phyloP scores from a whole-genome alignment of 2,113 vertebrate species.

The Paradisaea rubra region DNA sequence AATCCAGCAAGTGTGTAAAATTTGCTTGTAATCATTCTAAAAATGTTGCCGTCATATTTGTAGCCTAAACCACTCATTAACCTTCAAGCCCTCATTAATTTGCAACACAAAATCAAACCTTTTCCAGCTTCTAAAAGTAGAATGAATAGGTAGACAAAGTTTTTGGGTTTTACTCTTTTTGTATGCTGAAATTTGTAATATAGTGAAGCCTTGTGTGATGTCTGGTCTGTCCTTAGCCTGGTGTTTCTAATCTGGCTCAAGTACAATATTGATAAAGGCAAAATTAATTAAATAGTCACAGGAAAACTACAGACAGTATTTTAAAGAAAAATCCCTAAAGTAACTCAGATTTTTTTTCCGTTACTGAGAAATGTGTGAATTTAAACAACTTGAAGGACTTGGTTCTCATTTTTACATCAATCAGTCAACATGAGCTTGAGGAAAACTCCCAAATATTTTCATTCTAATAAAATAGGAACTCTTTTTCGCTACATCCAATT shows the following conservation, averaged over 20 bases:
- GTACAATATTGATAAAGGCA: neutral
- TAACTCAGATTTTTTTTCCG: neutral
- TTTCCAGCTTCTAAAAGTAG: neutral
- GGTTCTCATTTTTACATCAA: neutral
- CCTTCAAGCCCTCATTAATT: neutral
- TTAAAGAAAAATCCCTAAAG: neutral
- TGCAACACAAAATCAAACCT: neutral
- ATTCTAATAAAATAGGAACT: neutral
- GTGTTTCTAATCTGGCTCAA: neutral
- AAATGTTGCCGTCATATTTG: neutral
- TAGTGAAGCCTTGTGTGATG: neutral
- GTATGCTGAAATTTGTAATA: neutral
- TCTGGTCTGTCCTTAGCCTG: neutral
- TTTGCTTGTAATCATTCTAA: neutral
- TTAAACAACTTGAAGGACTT: neutral
- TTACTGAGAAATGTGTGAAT: neutral
- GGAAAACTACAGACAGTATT: neutral
- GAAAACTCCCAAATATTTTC: neutral
- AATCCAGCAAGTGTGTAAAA: neutral
- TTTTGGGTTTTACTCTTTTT: neutral
- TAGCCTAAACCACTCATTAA: neutral
- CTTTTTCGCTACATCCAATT: neutral
- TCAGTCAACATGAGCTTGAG: neutral
- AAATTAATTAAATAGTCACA: neutral
- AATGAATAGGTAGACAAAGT: neutral